Base-by-base conservation (phyloP, 37 sponge, comb jelly and placozoan species). In the Halisarca cf. caerulea region DNA sequence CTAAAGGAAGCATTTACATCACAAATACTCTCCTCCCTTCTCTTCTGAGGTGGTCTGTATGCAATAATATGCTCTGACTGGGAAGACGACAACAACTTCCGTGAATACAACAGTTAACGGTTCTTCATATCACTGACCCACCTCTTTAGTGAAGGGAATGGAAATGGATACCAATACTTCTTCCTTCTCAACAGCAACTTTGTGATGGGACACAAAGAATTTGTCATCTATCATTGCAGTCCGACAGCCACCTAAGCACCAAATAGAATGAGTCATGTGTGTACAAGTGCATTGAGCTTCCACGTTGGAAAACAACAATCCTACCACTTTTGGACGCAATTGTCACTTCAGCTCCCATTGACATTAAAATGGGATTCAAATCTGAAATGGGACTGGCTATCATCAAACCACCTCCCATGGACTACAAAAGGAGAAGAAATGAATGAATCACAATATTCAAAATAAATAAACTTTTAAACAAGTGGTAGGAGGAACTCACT, bases 311-410 rank as follows among this genome's bases (percentile, higher is more conserved):
- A n/a, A n/a, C n/a, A n/a, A n/a, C n/a, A n/a, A n/a, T n/a, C n/a
- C n/a, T 43, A 40, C 69, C 37, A 61, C 83, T 85, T 64, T 83
- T 70, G 34, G 96, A 93, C 18, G 85, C 87, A 3, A 96, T 47
- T 33, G 69, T 78, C 21, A 92, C 70, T 47, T 37, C 62, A 55
- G 87, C 84, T 51, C 88, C 85, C 47, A 79, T 62, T 4, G 94
- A 89, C 75, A 92, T 59, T 24, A 96, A 66, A 8, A 87, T 83
- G 8, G 96, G 93, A 41, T 90, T 92, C 20, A 96, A 81, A 82
- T 96, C 96, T 40, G 96, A 90, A 18, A 90, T 96, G 53, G 96
- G 93, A 86, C 96, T 96, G 32, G 94, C 96, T 54, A 87, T 96
- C 55, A 86, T 70, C 36, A 96, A 62, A 44, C 89, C 88, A 0